Evolutionary conservation across 2,797 vertebrate species (phyloP).

Genomic region (Cossypha caffra): DNA sequence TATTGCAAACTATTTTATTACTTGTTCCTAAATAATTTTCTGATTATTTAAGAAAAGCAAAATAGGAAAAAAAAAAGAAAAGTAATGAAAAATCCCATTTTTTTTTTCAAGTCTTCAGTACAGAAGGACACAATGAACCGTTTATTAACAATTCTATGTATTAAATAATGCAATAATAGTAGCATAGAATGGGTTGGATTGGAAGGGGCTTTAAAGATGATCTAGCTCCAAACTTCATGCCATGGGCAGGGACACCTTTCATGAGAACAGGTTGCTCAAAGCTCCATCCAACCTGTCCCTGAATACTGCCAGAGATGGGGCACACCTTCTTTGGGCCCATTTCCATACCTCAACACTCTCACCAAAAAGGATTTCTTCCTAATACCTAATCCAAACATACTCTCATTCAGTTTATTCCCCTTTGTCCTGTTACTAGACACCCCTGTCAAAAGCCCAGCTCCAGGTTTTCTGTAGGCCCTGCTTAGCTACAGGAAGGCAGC

Average conservation of each 20-base stretch:
- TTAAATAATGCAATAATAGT: not conserved
- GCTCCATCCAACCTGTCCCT: not conserved
- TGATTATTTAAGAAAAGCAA: not conserved
- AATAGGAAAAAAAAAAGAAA: fast-evolving
- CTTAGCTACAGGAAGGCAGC: not conserved
- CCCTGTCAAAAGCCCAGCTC: not conserved
- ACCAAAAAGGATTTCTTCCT: not conserved
- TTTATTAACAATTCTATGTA: not conserved
- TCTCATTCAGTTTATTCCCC: not conserved
- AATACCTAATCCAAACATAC: not conserved
- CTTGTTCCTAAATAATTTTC: not conserved
- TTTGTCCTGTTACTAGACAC: fast-evolving
- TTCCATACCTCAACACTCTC: not conserved
- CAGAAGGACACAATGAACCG: not conserved
- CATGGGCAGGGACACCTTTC: not conserved
- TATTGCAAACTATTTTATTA: not conserved
- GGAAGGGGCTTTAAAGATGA: not conserved
- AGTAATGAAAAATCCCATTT: not conserved
- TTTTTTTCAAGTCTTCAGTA: not conserved
- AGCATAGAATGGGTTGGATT: not conserved
- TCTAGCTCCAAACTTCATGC: fast-evolving
- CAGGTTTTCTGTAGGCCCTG: too few species aligned
- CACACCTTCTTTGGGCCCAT: not conserved
- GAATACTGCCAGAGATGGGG: not conserved
- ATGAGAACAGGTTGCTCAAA: not conserved